Evolutionary conservation across 2,888 invertebrate species (phyloP), one percentile per base, ranked within the genome.

Genomic region (Busseola fusca): DNA sequence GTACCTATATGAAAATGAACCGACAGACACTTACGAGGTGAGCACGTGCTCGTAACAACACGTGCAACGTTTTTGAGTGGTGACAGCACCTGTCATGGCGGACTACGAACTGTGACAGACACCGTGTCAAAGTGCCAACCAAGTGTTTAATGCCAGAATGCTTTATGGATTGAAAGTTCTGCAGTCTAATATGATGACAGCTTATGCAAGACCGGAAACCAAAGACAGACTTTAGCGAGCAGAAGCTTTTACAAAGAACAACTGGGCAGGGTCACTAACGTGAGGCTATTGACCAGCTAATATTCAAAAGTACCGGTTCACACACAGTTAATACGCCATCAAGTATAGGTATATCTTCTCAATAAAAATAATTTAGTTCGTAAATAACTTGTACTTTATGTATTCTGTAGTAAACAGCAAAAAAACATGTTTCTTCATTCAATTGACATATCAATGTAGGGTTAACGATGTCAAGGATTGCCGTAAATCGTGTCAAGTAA

Each of bases 401-500:
- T 45, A 45, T 45, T 45, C 45, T 45, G 9, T 18, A 21, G 48
- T 48, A 21, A 34, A 42, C 27, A 37, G 16, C 5, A 45, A 59
- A 40, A 50, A 10, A 54, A 64, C 21, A 48, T 30, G 50, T 16
- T 54, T 34, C 21, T 74, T 21, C 48, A 57, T 37, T 59, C 37
- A 70, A 42, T 65, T 27, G 40, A 64, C 42, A 52, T 25, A 57
- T 59, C 30, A 64, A 65, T 58, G 66, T 42, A 78, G 27, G 48
- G 63, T 37, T n/a, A 58, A 78, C 60, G 60, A 66, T 78, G 81
- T 81, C 80, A 80, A 81, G 80, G 80, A 60, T 54, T 34, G 50
- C 18, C n/a, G 34, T 64, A 75, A 34, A 78, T 67, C 77, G 68
- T 84, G 86, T 82, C 83, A 80, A 83, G 83, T 75, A 69, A 78